phyloP scores from a whole-genome alignment of 2,888 invertebrate genomes.

The Alloscopus bannaensis region DNA sequence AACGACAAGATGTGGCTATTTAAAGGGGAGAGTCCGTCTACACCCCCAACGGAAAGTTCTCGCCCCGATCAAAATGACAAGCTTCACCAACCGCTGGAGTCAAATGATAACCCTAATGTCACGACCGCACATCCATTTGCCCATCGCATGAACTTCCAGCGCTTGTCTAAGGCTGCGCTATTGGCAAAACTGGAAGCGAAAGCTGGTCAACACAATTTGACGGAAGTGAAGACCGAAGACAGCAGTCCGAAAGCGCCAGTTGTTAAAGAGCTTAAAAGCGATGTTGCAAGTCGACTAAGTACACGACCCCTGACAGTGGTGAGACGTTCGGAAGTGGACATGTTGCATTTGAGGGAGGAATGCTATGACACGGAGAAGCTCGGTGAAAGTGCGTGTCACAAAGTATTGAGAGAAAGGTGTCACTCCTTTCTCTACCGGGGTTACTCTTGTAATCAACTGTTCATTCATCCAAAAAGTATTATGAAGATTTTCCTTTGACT shows the following conservation, averaged over 20 bases:
- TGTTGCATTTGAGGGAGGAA: constrained; percentile 26
- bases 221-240: neutral
- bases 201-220: constrained; percentile 4
- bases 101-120: too few relatives aligned
- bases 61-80: too few relatives aligned
- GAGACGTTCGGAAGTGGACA: constrained; percentile 24
- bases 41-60: too few relatives aligned
- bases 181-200: constrained; percentile 3
- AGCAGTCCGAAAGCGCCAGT: neutral
- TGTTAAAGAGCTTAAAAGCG: neutral
- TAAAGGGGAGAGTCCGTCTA: too few relatives aligned
- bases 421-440: neutral
- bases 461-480: neutral
- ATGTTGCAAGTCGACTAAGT: constrained; percentile 15
- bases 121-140: too few relatives aligned
- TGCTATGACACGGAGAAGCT: neutral
- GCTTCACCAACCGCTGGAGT: too few relatives aligned
- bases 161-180: neutral
- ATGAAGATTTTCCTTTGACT: neutral
- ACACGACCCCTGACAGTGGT: constrained; percentile 35
- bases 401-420: neutral
- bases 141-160: too few relatives aligned
- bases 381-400: neutral
- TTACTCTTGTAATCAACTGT: neutral
- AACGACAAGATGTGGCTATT: too few relatives aligned